phyloP scores from a whole-genome alignment of 2,113 vertebrate genomes.

The Malaclemys terrapin region DNA sequence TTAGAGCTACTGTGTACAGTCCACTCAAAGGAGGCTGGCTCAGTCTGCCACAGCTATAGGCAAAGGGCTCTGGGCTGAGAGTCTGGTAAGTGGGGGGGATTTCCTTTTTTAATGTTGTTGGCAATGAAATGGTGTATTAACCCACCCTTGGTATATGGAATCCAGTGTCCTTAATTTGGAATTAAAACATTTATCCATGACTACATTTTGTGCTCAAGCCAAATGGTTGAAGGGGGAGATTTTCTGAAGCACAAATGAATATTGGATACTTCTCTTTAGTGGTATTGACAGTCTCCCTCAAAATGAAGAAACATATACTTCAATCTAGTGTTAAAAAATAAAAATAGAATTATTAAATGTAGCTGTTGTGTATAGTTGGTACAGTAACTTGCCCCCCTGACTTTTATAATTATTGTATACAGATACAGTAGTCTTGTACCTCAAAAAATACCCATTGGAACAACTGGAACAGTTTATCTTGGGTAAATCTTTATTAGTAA shows the following conservation, averaged over 20 bases:
- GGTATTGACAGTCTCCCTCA: not conserved
- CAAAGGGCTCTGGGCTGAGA: not conserved
- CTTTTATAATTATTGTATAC: not conserved
- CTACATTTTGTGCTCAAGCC: not conserved
- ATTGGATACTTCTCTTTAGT: not conserved
- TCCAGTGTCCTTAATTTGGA: not conserved
- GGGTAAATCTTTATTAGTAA: rapidly evolving
- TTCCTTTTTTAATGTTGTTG: not conserved
- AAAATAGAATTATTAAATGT: not conserved
- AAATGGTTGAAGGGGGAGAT: not conserved
- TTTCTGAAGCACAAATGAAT: not conserved
- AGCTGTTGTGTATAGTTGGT: rapidly evolving
- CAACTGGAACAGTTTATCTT: rapidly evolving
- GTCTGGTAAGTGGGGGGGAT: not conserved
- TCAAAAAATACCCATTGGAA: not conserved
- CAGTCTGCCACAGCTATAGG: not conserved
- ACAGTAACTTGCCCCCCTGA: rapidly evolving
- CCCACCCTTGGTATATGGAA: not conserved
- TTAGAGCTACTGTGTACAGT: not conserved
- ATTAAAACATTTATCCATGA: not conserved
- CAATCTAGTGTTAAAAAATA: not conserved
- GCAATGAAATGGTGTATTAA: not conserved
- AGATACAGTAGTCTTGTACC: not conserved
- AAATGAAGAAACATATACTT: not conserved
- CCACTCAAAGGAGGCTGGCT: not conserved